These are phyloP conservation scores for Andrena bucephala DNA, from an alignment of 2,888 invertebrate genomes.

Conservation along the genomic window DNA sequence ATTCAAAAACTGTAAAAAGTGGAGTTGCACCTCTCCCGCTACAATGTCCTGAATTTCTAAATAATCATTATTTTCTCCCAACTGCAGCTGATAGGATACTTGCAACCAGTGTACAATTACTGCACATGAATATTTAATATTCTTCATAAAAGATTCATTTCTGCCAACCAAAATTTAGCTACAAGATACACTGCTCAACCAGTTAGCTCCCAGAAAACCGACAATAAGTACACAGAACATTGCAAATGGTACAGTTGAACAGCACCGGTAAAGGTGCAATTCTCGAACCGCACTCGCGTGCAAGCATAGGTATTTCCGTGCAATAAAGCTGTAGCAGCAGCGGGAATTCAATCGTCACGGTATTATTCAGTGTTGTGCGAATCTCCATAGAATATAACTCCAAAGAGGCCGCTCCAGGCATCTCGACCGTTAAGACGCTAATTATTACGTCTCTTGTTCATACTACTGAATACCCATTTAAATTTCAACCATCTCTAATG, in stretches of 20 bases:
- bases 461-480: background rate
- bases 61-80: no score
- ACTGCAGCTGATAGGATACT: no score
- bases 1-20: no score
- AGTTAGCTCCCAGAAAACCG: background rate
- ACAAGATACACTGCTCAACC: background rate
- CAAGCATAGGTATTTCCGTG: background rate
- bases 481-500: conserved; percentile 15
- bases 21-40: no score
- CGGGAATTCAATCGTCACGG: conserved; percentile 18
- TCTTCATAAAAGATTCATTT: no score
- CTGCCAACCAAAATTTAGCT: no score
- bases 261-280: conserved; percentile 1
- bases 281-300: background rate
- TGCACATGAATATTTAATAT: no score
- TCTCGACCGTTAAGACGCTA: conserved; percentile 14
- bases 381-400: conserved; percentile 12
- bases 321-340: conserved; percentile 10
- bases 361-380: conserved; percentile 29
- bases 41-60: no score
- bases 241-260: background rate
- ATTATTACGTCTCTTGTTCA: conserved; percentile 15
- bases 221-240: conserved; percentile 1
- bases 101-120: no score
- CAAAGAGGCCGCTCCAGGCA: background rate